Percentiles rank a stretch among this genome's conserved stretches.
These are phyloP conservation scores for Rhinolophus ferrumequinum DNA, from an alignment of 2,113 vertebrate genomes.

Conservation along the genomic window DNA sequence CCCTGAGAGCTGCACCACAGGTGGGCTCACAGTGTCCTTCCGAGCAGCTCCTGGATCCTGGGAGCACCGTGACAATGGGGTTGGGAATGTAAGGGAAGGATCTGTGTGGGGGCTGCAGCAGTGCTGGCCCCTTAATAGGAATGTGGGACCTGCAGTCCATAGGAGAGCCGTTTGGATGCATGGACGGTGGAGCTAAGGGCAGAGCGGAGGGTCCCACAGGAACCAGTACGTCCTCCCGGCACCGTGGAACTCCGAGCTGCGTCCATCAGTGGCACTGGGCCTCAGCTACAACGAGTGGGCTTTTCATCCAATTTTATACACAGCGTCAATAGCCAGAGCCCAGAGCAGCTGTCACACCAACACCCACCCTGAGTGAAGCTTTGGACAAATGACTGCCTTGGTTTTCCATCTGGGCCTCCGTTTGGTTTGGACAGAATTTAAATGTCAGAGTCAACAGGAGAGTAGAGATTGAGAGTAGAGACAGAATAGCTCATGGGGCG, in stretches of 20 bases:
- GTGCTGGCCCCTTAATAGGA: neutral
- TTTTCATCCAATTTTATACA: neutral
- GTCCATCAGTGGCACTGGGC: neutral
- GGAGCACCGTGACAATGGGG: neutral
- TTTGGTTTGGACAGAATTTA: neutral
- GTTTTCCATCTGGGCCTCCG: neutral
- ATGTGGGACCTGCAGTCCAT: accelerated
- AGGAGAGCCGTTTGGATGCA: neutral
- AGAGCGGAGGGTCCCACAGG: neutral
- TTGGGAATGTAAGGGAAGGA: neutral
- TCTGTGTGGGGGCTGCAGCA: too few species aligned
- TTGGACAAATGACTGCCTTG: neutral
- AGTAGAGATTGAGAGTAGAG: neutral
- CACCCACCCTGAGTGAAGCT: neutral
- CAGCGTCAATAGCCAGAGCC: neutral
- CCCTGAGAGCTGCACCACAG: accelerated
- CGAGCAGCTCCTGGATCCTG: neutral
- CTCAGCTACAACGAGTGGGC: neutral
- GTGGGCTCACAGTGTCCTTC: neutral
- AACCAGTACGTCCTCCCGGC: neutral
- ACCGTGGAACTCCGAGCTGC: too few species aligned
- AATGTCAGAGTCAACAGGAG: neutral
- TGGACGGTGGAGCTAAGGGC: accelerated
- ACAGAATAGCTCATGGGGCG: neutral
- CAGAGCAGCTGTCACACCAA: neutral